Conservation (phyloP, 2,113 vertebrate genomes). For the Lycocorax pyrrhopterus region DNA sequence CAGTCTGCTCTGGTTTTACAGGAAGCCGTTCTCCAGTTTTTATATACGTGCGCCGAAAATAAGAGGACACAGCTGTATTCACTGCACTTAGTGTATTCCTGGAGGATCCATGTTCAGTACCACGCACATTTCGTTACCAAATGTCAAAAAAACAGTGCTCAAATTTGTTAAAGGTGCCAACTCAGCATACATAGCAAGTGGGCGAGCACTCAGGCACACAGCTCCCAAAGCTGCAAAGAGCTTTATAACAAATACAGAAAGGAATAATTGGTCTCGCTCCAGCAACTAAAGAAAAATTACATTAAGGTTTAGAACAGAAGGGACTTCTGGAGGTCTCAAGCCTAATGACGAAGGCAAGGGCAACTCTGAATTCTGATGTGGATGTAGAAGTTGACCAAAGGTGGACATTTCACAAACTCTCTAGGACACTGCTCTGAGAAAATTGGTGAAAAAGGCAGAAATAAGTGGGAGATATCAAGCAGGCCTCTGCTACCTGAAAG, state of each 20-base stretch:
- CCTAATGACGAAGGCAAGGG: not conserved
- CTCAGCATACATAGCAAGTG: not conserved
- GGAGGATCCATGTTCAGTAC: not conserved
- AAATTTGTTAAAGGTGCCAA: not conserved
- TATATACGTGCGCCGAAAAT: not conserved
- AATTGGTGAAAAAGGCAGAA: not conserved
- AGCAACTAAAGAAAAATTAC: not conserved
- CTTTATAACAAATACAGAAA: not conserved
- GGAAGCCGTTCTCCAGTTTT: not conserved
- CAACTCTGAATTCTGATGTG: not conserved
- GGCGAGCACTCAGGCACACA: not conserved
- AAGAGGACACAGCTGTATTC: not conserved
- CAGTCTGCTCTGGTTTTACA: not conserved
- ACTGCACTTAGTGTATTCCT: accelerated
- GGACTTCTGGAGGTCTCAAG: not conserved
- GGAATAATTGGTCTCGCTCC: not conserved
- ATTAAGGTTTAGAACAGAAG: not conserved
- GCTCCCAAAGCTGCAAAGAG: not conserved
- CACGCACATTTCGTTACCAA: not conserved
- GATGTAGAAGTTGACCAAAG: not conserved
- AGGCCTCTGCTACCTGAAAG: not conserved
- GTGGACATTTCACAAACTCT: not conserved
- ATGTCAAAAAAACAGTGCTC: not conserved
- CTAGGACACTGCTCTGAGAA: not conserved
- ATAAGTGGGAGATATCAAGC: not conserved